Evolutionary conservation across 2,113 vertebrate species (phyloP).

Genomic region (Polyodon spathula): DNA sequence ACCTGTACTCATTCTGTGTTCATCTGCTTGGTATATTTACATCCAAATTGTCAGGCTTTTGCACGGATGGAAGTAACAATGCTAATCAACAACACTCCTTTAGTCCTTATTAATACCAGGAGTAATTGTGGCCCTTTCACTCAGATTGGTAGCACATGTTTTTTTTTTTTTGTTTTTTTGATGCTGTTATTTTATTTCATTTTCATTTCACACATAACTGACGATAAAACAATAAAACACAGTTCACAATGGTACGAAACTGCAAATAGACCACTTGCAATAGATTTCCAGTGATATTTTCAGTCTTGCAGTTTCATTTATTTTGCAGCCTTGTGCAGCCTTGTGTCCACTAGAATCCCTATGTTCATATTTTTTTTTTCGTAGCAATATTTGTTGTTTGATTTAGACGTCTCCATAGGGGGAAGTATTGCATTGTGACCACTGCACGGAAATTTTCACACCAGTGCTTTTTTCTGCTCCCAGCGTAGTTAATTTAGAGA

Average conservation of each 20-base stretch:
- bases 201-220: slow-evolving; percentile 10
- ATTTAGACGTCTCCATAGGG: too few relatives aligned
- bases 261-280: slow-evolving; percentile 1
- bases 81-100: slow-evolving; percentile 12
- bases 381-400: too few relatives aligned
- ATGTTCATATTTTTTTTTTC: too few relatives aligned
- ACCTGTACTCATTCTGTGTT: slow-evolving; percentile 54
- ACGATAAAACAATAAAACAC: neutral
- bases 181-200: slow-evolving; percentile 36
- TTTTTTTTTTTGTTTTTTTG: too few relatives aligned
- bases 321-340: too few relatives aligned
- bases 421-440: too few relatives aligned
- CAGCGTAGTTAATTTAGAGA: too few relatives aligned
- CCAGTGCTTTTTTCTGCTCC: too few relatives aligned
- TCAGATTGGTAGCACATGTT: slow-evolving; percentile 24
- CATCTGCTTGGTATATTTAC: slow-evolving; percentile 55
- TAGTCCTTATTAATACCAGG: slow-evolving; percentile 20
- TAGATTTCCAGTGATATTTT: too few relatives aligned
- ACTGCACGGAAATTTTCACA: too few relatives aligned
- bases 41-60: slow-evolving; percentile 29
- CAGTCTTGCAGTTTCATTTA: too few relatives aligned
- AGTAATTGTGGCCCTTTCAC: slow-evolving; percentile 33
- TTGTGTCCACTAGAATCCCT: too few relatives aligned
- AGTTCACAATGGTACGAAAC: neutral
- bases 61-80: slow-evolving; percentile 17